phyloP scores from a whole-genome alignment of 2,797 vertebrate genomes.

The Lithobates sylvaticus region DNA sequence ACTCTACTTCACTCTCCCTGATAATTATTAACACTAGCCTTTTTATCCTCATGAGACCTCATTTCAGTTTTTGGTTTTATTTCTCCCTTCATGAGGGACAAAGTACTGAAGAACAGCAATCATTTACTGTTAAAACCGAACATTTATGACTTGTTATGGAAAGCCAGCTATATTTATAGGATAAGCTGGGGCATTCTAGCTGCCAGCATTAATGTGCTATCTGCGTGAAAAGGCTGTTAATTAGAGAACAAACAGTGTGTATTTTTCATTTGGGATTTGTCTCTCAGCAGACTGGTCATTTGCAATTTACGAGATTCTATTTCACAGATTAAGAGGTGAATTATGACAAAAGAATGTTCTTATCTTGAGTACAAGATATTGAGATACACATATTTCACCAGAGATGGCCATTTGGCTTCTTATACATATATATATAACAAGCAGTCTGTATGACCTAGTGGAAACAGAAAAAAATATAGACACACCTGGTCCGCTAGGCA shows the following conservation, averaged over 20 bases:
- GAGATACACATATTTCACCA: conserved; percentile 61
- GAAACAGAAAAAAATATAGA: no score
- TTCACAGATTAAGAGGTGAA: conserved; percentile 70
- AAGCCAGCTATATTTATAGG: conserved; percentile 69
- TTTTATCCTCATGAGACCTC: conserved; percentile 88
- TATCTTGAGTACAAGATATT: conserved; percentile 58
- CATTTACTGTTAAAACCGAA: conserved; percentile 68
- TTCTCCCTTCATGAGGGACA: conserved; percentile 70
- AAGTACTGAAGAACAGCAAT: conserved; percentile 71
- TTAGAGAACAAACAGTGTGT: conserved; percentile 73
- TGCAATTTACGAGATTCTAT: conserved; percentile 73
- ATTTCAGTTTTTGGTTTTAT: conserved; percentile 75
- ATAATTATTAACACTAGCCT: conserved; percentile 97
- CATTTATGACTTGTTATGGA: conserved; percentile 71
- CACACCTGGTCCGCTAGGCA: no score
- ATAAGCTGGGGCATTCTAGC: conserved; percentile 66
- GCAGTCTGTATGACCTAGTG: no score
- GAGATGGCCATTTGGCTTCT: neutral
- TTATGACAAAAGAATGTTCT: conserved; percentile 69
- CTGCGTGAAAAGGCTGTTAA: conserved; percentile 76
- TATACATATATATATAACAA: neutral
- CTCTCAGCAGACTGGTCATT: conserved; percentile 75
- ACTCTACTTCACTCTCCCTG: conserved; percentile 89
- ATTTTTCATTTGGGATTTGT: conserved; percentile 72
- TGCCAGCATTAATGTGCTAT: conserved; percentile 69